Percentiles rank a stretch among this genome's conserved stretches.
Conservation (phyloP, 2,888 invertebrate species). For the Lithodes maja region DNA sequence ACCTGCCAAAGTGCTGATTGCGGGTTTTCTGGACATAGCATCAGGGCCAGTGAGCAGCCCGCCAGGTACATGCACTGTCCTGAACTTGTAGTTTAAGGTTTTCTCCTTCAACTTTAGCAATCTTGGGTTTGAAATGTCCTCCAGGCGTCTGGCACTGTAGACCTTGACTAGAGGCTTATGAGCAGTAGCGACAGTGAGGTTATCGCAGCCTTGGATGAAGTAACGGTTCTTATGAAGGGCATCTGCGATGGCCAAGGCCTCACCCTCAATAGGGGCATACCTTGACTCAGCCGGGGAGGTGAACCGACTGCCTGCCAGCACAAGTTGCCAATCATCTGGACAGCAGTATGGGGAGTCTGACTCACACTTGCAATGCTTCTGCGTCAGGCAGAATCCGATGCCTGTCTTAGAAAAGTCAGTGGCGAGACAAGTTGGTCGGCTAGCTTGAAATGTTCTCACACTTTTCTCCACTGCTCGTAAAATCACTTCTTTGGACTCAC, state of each 20-base stretch:
- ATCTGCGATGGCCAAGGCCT: slow-evolving; percentile 28
- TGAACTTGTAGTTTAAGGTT: slow-evolving; percentile 27
- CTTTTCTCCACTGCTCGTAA: slow-evolving; percentile 15
- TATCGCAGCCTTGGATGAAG: slow-evolving; percentile 37
- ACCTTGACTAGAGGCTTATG: slow-evolving; percentile 44
- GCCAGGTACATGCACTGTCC: slow-evolving; percentile 20
- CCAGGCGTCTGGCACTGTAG: background rate
- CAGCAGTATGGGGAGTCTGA: slow-evolving; percentile 41
- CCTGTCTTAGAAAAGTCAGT: slow-evolving; percentile 41
- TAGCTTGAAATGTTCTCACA: slow-evolving; percentile 31
- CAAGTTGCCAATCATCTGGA: slow-evolving; percentile 18
- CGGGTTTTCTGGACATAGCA: background rate
- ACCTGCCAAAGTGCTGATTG: background rate
- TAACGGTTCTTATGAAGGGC: slow-evolving; percentile 29
- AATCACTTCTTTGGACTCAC: slow-evolving; percentile 30
- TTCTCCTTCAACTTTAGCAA: slow-evolving; percentile 32
- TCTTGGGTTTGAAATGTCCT: slow-evolving; percentile 12
- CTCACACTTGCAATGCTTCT: slow-evolving; percentile 33
- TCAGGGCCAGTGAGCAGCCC: slow-evolving; percentile 2
- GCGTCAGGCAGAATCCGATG: slow-evolving; percentile 33
- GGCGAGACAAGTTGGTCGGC: slow-evolving; percentile 41
- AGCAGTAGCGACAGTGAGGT: slow-evolving; percentile 26
- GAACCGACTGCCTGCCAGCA: slow-evolving; percentile 32
- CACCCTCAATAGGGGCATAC: slow-evolving; percentile 38
- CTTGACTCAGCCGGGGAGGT: slow-evolving; percentile 30